Base-by-base conservation (phyloP, 2,888 invertebrate genomes). In the Autographa gamma region DNA sequence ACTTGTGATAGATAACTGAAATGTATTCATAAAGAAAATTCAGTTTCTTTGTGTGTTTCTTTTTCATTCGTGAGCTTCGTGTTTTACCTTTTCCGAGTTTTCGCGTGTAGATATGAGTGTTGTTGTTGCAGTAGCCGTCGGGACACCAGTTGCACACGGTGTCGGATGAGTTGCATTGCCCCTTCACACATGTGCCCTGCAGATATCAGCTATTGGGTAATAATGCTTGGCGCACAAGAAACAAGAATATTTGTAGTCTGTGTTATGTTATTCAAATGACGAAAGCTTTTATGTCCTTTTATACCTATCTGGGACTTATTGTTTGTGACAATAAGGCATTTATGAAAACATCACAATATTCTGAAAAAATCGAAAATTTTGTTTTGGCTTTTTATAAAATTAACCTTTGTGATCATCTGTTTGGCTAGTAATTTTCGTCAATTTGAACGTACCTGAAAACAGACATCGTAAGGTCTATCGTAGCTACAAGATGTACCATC, bases 151-250 rank as follows among this genome's bases (percentile, higher is more conserved):
- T 94, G 89, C 95, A 95, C 16, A 76, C 79, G 0, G 92, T 86
- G 73, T 95, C 95, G 0, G 93, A 90, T 16, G 89, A 84, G 82
- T 94, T 94, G 85, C 95, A 95, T 54, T 93, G 92, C 0, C 95
- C 95, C 73, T 90, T 91, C n/a, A 95, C 93, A 77, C 95, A 95
- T n/a, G 92, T 90, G 19, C 95, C 95, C 95, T 95, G 87, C 6
- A 19, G 66, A 74, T 56, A 56, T 25, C 11, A 56, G 25, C 0
- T 11, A 19, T 19, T 19, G 25, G 19, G 19, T 0, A 54, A 56
- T 54, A 56, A 13, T 11, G 25, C 7, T 48, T 48, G n/a, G 7
- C 16, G 8, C 6, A n/a, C 8, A 31, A 41, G 41, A 43, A 0
- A 34, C 8, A 34, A 5, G 25, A 34, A 34, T 34, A 34, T 0